A percentile compares a stretch with the other conserved stretches of the same genome.
Conservation (phyloP, 1,140 invertebrate genomes). For the Yoshiicerus persimilis region DNA sequence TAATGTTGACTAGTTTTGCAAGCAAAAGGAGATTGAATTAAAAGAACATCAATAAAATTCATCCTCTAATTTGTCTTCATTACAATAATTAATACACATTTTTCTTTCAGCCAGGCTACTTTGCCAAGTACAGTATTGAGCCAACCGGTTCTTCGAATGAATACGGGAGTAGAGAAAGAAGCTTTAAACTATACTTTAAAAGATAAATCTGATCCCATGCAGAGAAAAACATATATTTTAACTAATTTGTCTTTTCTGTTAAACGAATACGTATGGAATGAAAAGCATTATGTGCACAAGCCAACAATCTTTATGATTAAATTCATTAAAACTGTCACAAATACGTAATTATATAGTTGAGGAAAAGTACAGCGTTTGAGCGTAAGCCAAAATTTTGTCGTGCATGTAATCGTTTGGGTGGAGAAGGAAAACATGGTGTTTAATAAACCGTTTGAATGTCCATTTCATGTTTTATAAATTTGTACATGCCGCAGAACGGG, state of each 20-base stretch:
- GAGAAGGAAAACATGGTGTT: not conserved
- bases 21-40: not conserved
- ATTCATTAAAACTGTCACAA: not conserved
- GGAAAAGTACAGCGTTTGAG: not conserved
- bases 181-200: too few species aligned
- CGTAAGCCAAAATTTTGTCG: not conserved
- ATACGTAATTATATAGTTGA: not conserved
- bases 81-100: not conserved
- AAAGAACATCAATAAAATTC: not conserved
- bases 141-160: not conserved
- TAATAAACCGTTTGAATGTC: not conserved
- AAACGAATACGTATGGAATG: too few species aligned
- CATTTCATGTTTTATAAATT: too few species aligned
- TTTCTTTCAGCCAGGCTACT: not conserved
- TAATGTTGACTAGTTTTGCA: not conserved
- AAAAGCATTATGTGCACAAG: not conserved
- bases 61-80: not conserved
- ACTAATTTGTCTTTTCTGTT: not conserved
- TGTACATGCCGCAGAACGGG: too few species aligned
- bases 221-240: not conserved
- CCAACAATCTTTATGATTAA: not conserved
- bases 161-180: not conserved
- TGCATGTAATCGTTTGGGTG: not conserved
- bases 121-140: not conserved
- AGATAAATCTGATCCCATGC: not conserved